These are phyloP conservation scores for Drosophila ohnishii DNA, from an alignment of 1,140 invertebrate genomes.

Conservation along the genomic window DNA sequence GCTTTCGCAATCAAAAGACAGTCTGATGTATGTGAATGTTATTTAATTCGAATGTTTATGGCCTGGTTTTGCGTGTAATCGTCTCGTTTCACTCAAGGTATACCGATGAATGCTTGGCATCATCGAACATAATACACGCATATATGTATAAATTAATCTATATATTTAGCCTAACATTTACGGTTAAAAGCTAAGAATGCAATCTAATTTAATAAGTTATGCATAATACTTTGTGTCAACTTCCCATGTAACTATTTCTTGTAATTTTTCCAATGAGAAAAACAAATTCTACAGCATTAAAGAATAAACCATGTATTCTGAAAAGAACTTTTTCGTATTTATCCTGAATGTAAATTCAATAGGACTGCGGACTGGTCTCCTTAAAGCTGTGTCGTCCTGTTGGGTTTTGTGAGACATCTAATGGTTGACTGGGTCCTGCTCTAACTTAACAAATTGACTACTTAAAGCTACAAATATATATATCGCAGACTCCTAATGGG, in stretches of 20 bases:
- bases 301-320: neutral
- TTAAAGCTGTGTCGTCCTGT: conserved; percentile 14
- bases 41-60: conserved; percentile 66
- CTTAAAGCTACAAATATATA: conserved; percentile 55
- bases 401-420: neutral
- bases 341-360: neutral
- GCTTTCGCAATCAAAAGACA: conserved; percentile 2
- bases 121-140: conserved; percentile 50
- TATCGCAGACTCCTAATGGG: neutral
- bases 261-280: neutral
- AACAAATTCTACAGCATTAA: neutral
- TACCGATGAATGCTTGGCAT: conserved; percentile 65
- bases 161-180: conserved; percentile 46
- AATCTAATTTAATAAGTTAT: conserved; percentile 50
- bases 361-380: conserved; percentile 1
- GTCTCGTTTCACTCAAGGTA: conserved; percentile 16
- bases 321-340: neutral
- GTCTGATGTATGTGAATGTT: conserved; percentile 30
- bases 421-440: conserved; percentile 11
- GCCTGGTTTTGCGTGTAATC: conserved; percentile 56
- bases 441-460: conserved; percentile 72
- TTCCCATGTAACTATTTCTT: neutral
- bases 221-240: conserved; percentile 63
- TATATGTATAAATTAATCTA: conserved; percentile 35
- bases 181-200: conserved; percentile 43